Conservation (phyloP, 2,888 invertebrate genomes). For the Ellobium chinense region DNA sequence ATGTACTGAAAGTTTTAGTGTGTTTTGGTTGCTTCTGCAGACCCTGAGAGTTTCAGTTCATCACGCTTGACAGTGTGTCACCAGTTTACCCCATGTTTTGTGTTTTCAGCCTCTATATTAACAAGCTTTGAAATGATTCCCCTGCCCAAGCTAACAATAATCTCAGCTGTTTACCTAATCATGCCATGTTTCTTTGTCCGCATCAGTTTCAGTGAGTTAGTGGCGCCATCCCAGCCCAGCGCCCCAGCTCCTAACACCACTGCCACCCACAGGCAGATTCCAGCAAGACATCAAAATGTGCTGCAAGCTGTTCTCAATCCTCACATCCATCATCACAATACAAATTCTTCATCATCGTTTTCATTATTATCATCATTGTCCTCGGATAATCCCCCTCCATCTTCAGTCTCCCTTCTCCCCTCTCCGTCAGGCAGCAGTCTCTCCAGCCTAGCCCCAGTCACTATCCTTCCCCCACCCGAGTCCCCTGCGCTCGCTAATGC, state of each 20-base stretch:
- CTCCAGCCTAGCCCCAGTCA: constrained; percentile 19
- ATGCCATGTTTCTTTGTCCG: constrained; percentile 28
- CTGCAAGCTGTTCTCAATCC: constrained; percentile 39
- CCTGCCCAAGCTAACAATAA: no score
- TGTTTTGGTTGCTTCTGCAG: no score
- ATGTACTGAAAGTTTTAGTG: no score
- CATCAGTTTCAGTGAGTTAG: constrained; percentile 71
- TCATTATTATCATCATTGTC: background rate
- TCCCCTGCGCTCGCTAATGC: background rate
- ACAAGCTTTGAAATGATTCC: constrained; percentile 18
- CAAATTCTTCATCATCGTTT: background rate
- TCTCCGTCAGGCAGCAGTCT: constrained; percentile 19
- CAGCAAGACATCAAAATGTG: constrained; percentile 38
- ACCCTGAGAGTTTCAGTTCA: no score
- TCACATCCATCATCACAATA: constrained; percentile 34
- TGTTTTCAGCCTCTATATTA: background rate
- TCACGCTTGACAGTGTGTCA: no score
- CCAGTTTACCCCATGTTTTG: no score
- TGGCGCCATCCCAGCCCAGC: constrained; percentile 54
- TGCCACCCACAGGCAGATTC: constrained; percentile 41
- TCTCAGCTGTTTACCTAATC: no score
- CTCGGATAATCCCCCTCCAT: background rate
- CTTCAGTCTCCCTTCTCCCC: constrained; percentile 29
- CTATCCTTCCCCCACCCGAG: constrained; percentile 21
- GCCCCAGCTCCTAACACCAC: constrained; percentile 22